Evolutionary conservation across 1,140 invertebrate species (phyloP).

Genomic region (Kradibia gibbosae): DNA sequence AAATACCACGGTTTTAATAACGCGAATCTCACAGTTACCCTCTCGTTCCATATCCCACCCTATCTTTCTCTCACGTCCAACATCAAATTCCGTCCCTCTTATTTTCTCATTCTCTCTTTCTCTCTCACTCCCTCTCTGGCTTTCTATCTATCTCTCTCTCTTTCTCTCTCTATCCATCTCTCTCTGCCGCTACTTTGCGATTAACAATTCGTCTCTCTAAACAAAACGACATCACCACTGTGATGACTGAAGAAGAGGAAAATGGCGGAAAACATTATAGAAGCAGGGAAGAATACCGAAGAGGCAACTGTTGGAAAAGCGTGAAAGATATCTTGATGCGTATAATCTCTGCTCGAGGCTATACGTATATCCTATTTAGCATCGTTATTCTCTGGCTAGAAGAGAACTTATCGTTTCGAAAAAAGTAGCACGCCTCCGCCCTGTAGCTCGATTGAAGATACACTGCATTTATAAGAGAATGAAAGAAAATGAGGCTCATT

Average conservation of each 20-base stretch:
- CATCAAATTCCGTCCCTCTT: no score
- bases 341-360: slow-evolving; percentile 38
- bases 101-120: no score
- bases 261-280: slow-evolving; percentile 37
- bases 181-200: slow-evolving; percentile 50
- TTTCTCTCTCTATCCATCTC: no score
- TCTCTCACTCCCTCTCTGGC: slow-evolving; percentile 12
- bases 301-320: background rate
- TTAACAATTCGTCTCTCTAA: slow-evolving; percentile 60
- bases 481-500: slow-evolving; percentile 5
- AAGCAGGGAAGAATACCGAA: slow-evolving; percentile 1
- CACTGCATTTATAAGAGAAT: slow-evolving; percentile 1
- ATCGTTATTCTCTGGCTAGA: slow-evolving; percentile 39
- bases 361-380: background rate
- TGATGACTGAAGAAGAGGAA: slow-evolving; percentile 41
- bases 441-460: slow-evolving; percentile 22
- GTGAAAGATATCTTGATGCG: slow-evolving; percentile 36
- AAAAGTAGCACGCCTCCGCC: background rate
- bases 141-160: no score
- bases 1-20: slow-evolving; percentile 62
- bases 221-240: slow-evolving; percentile 8
- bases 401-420: slow-evolving; percentile 35
- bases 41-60: no score
- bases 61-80: no score
- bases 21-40: slow-evolving; percentile 44